These are phyloP conservation scores for Sebastes nivosus DNA, from an alignment of 2,797 vertebrate species.

Conservation along the genomic window DNA sequence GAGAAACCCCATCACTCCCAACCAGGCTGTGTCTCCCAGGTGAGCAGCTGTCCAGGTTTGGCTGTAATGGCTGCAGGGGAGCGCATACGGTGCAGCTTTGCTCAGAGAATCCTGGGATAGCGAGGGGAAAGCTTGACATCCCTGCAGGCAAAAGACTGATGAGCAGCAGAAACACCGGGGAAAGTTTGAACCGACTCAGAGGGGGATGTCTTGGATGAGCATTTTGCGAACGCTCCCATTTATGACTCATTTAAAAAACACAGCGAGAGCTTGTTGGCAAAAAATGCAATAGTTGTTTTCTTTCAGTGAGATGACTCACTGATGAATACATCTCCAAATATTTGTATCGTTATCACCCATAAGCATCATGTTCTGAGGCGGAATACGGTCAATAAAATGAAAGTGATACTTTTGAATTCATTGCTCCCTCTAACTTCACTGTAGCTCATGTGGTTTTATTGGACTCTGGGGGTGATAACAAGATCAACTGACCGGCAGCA, in stretches of 20 bases:
- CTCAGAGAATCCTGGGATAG: slow-evolving; percentile 27
- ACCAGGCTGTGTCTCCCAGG: slow-evolving; percentile 12
- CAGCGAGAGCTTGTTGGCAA: slow-evolving; percentile 10
- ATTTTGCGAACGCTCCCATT: slow-evolving; percentile 18
- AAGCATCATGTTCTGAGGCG: slow-evolving; percentile 9
- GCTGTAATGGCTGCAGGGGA: slow-evolving; percentile 58
- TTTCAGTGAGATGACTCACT: slow-evolving; percentile 27
- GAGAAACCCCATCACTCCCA: slow-evolving; percentile 35
- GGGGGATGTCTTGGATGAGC: not conserved
- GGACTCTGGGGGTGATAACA: slow-evolving; percentile 44
- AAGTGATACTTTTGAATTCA: slow-evolving; percentile 6
- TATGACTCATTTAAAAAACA: slow-evolving; percentile 27
- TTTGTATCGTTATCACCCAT: slow-evolving; percentile 11
- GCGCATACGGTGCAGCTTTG: slow-evolving; percentile 16
- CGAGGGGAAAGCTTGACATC: slow-evolving; percentile 23
- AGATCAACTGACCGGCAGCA: slow-evolving; percentile 56
- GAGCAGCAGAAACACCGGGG: slow-evolving; percentile 27
- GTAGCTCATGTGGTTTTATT: slow-evolving; percentile 38
- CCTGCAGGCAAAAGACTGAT: slow-evolving; percentile 43
- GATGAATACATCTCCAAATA: slow-evolving; percentile 31
- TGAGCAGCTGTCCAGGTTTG: slow-evolving; percentile 52
- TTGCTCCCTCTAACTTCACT: slow-evolving; percentile 16
- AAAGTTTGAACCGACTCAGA: slow-evolving; percentile 21
- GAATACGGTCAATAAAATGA: slow-evolving; percentile 13
- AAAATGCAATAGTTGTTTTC: not conserved